Conservation (phyloP, 2,888 invertebrate species). For the Pollenia amentaria region DNA sequence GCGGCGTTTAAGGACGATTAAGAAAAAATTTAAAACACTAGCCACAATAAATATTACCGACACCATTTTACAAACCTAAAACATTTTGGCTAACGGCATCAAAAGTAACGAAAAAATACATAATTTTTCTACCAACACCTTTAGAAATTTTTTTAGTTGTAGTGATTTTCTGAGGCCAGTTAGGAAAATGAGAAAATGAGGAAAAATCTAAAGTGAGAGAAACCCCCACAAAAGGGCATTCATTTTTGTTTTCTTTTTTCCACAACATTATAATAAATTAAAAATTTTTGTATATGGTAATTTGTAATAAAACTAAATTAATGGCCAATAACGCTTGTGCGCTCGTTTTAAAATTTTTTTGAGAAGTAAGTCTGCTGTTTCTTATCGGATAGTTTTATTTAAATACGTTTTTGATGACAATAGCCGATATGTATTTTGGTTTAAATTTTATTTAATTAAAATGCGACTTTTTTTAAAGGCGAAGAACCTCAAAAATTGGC, state of each 20-base stretch:
- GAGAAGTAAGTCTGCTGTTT: no score
- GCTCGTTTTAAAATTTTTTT: not conserved
- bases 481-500: no score
- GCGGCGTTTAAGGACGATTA: not conserved
- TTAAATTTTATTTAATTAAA: no score
- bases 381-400: no score
- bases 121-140: constrained; percentile 5
- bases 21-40: not conserved
- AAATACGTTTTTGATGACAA: no score
- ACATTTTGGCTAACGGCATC: not conserved
- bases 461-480: no score
- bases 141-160: not conserved
- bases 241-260: not conserved
- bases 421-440: no score
- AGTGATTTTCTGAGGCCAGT: not conserved
- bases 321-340: not conserved
- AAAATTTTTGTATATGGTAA: not conserved
- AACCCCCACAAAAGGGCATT: not conserved
- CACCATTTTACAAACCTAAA: constrained; percentile 3
- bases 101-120: not conserved
- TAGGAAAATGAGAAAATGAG: not conserved
- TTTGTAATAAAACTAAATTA: constrained; percentile 8
- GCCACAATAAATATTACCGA: constrained; percentile 12
- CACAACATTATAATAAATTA: not conserved
- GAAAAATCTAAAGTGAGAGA: not conserved